These are phyloP conservation scores for Saccostrea cuccullata DNA, from an alignment of 1,140 invertebrate species.

Conservation along the genomic window DNA sequence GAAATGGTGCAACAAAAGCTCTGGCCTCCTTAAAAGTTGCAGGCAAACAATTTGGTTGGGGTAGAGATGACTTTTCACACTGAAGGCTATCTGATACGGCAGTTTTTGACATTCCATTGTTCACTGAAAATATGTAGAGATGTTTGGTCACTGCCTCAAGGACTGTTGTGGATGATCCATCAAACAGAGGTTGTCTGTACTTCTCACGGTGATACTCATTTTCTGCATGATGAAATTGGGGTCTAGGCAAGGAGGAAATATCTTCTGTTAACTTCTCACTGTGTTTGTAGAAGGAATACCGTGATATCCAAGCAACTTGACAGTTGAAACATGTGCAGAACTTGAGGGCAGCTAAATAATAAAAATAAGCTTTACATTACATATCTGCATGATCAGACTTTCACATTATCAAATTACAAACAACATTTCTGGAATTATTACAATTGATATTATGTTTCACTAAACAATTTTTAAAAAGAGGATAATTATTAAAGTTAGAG, in stretches of 20 bases:
- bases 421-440: too few species aligned
- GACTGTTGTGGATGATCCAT: neutral
- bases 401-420: too few species aligned
- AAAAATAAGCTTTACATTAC: too few species aligned
- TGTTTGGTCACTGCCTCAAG: conserved; percentile 2
- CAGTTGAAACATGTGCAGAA: neutral
- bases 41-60: conserved; percentile 15
- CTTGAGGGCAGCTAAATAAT: neutral
- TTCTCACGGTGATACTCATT: neutral
- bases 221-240: neutral
- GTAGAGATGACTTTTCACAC: conserved; percentile 3
- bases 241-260: neutral
- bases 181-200: neutral
- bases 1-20: neutral
- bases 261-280: neutral
- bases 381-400: too few species aligned
- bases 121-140: conserved; percentile 15
- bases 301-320: neutral
- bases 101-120: conserved; percentile 37
- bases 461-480: too few species aligned
- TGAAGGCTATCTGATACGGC: neutral
- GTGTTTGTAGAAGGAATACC: neutral
- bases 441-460: too few species aligned
- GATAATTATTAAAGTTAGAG: too few species aligned
- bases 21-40: conserved; percentile 7